Percentiles rank a stretch among this genome's conserved stretches.
These are phyloP conservation scores for Buteo buteo DNA, from an alignment of 2,113 vertebrate genomes.

Conservation along the genomic window DNA sequence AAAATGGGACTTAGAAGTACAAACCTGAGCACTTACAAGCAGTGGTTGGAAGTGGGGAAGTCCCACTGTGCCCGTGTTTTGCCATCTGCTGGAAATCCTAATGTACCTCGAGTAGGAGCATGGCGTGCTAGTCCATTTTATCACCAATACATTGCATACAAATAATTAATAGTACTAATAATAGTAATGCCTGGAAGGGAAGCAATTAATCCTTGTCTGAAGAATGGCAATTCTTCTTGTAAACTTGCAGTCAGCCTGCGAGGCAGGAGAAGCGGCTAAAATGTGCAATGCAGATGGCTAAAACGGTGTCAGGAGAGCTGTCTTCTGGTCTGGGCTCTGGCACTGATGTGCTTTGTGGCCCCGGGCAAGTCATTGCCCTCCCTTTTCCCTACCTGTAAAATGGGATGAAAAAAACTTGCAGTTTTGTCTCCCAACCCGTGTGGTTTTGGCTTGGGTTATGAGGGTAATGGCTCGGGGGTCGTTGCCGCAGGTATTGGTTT, in stretches of 20 bases:
- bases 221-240: neutral
- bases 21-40: neutral
- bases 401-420: neutral
- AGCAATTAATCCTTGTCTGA: neutral
- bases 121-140: neutral
- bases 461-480: neutral
- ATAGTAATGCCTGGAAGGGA: neutral
- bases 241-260: fast-evolving
- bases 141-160: neutral
- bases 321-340: neutral
- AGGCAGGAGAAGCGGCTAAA: neutral
- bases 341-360: neutral
- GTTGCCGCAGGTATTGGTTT: neutral
- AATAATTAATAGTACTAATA: neutral
- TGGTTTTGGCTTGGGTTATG: neutral
- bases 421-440: fast-evolving
- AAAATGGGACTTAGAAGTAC: neutral
- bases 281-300: fast-evolving
- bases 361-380: neutral
- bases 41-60: neutral
- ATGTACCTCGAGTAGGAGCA: neutral
- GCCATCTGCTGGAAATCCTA: neutral
- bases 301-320: neutral
- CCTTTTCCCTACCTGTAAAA: neutral
- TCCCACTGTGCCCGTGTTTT: neutral